A percentile compares a stretch with the other conserved stretches of the same genome.
phyloP scores from a whole-genome alignment of 2,113 vertebrate species.

The Myiozetetes cayanensis region DNA sequence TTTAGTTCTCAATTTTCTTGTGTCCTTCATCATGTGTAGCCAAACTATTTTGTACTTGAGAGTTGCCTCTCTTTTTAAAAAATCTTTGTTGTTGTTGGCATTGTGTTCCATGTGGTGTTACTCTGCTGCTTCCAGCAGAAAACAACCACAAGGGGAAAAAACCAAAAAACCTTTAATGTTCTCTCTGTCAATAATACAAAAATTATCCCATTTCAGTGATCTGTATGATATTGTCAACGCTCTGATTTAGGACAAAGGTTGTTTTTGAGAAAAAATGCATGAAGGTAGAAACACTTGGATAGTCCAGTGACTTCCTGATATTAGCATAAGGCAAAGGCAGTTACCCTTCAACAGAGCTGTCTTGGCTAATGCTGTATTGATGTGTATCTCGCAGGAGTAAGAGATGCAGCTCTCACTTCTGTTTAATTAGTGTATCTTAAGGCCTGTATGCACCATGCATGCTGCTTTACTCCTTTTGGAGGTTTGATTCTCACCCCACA shows the following conservation, averaged over 20 bases:
- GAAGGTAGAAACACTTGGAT: background rate
- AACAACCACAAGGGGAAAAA: background rate
- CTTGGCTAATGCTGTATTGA: background rate
- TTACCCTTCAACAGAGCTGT: background rate
- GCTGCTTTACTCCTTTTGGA: constrained; percentile 53
- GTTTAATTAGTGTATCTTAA: constrained; percentile 48
- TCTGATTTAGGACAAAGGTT: background rate
- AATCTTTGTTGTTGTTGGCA: background rate
- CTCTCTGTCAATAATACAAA: background rate
- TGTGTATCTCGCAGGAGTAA: background rate
- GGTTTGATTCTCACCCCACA: constrained; percentile 63
- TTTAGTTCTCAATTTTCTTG: background rate
- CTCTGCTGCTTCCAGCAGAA: background rate
- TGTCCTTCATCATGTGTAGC: background rate
- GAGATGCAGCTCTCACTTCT: constrained; percentile 25
- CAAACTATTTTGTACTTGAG: background rate
- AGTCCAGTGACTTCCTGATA: background rate
- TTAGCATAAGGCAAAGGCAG: background rate
- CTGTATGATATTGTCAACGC: background rate
- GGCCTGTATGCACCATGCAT: background rate
- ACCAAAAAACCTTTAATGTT: background rate
- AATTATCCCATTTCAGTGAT: background rate
- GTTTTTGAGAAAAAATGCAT: background rate
- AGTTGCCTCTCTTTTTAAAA: background rate
- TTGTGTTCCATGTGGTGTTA: background rate